Base-by-base conservation (phyloP, 2,888 invertebrate species). In the Lucinisca nassula region DNA sequence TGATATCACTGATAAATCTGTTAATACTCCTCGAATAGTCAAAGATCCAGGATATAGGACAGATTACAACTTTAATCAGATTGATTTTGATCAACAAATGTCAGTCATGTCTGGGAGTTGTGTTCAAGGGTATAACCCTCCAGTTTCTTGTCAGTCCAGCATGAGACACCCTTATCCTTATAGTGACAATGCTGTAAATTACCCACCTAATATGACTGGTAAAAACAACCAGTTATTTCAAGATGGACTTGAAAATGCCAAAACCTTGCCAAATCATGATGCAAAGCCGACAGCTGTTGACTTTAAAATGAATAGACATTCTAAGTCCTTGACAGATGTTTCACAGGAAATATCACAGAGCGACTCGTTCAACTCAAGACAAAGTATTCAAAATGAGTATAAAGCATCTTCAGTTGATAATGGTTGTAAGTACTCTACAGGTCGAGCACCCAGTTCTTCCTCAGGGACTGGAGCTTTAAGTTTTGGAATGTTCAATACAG, bases 241-340 rank as follows among this genome's bases (percentile, higher is more conserved):
- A 17, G 67, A 67, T 32, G 24, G 21, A n/a, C 8, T 67, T 35
- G 67, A 67, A 10, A 67, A 67, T 67, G 67, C 67, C 67, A 67
- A 67, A 67, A 67, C 32, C 67, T 67, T 67, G 67, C 67, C 67
- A 67, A 67, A 35, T 35, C 67, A 67, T 35, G 67, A 67, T n/a
- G 35, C 67, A 32, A 67, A 67, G 35, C 67, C 12, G 30, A 4
- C 67, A 32, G n/a, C 17, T 35, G 17, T 21, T 67, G 67, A 67
- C 67, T 67, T 67, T 67, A 67, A 67, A 67, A 67, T 67, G 35
- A 35, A 17, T 35, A 32, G 35, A 14, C 67, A 35, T 67, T 35
- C 67, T 10, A 67, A 67, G 35, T 14, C 35, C 1, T 67, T 35
- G 17, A 35, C 24, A 24, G 35, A 67, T 67, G 35, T 21, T 32